phyloP scores from a whole-genome alignment of 2,888 invertebrate genomes.

The Lithophane socia region DNA sequence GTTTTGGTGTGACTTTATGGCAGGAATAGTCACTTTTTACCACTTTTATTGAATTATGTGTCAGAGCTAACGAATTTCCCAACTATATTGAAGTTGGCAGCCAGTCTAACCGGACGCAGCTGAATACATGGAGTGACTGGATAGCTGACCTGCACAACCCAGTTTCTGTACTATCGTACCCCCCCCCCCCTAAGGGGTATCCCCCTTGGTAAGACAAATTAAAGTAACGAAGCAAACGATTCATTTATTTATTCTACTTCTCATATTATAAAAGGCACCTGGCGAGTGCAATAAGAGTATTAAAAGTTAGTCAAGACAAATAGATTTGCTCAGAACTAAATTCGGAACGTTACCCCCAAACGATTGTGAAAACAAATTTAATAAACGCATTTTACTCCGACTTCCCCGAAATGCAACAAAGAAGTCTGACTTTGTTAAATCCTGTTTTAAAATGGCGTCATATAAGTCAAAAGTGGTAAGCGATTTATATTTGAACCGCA shows the following conservation, averaged over 20 bases:
- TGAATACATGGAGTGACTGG: too few relatives aligned
- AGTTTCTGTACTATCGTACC: too few relatives aligned
- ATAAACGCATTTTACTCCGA: constrained; percentile 65
- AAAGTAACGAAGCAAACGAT: neutral
- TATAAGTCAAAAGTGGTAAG: constrained; percentile 34
- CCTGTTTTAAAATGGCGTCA: constrained; percentile 47
- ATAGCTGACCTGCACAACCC: too few relatives aligned
- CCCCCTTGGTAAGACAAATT: too few relatives aligned
- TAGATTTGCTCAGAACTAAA: constrained; percentile 22
- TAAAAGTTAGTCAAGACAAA: constrained; percentile 8
- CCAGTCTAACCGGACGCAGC: too few relatives aligned
- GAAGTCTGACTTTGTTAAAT: constrained; percentile 64
- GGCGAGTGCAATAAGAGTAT: neutral
- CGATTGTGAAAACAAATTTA: constrained; percentile 67
- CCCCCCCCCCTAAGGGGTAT: too few relatives aligned
- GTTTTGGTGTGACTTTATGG: too few relatives aligned
- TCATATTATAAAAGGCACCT: neutral
- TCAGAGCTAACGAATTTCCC: too few relatives aligned
- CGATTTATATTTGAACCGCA: neutral
- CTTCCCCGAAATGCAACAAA: constrained; percentile 66
- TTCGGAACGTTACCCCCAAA: constrained; percentile 41
- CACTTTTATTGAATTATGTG: too few relatives aligned
- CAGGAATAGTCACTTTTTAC: too few relatives aligned
- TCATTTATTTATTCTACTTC: neutral
- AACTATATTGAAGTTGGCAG: too few relatives aligned